These are phyloP conservation scores for Leucophora obtusa DNA, from an alignment of 2,888 invertebrate species.

Conservation along the genomic window DNA sequence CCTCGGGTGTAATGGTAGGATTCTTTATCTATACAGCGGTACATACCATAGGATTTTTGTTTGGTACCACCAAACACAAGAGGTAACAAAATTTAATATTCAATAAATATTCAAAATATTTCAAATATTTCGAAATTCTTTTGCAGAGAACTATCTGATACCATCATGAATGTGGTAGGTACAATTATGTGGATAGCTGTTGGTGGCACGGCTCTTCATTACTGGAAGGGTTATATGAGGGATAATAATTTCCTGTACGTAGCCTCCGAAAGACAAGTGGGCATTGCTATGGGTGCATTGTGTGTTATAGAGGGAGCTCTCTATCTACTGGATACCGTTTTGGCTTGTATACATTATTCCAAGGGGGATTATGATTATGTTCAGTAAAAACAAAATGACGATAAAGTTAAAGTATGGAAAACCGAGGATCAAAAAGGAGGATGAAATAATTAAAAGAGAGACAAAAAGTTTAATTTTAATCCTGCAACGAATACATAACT, in stretches of 20 bases:
- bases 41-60: conserved; percentile 86
- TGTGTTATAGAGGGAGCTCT: conserved; percentile 89
- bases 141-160: conserved; percentile 86
- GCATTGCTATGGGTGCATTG: conserved; percentile 88
- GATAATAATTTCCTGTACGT: conserved; percentile 88
- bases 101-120: too few species aligned
- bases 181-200: conserved; percentile 91
- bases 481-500: conserved; percentile 15
- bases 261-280: conserved; percentile 88
- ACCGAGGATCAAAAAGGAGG: not conserved
- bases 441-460: not conserved
- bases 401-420: not conserved
- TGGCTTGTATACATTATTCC: conserved; percentile 86
- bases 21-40: conserved; percentile 91
- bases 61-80: conserved; percentile 88
- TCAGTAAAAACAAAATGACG: conserved; percentile 47
- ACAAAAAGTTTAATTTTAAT: not conserved
- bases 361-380: conserved; percentile 80
- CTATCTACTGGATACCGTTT: conserved; percentile 88
- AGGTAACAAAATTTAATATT: conserved; percentile 78
- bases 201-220: conserved; percentile 91
- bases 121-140: not conserved
- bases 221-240: conserved; percentile 92
- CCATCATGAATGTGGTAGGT: conserved; percentile 92
- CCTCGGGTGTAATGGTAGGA: conserved; percentile 91